Evolutionary conservation across 2,888 invertebrate species (phyloP), one percentile per base, ranked within the genome.

Genomic region (Hedya salicella): DNA sequence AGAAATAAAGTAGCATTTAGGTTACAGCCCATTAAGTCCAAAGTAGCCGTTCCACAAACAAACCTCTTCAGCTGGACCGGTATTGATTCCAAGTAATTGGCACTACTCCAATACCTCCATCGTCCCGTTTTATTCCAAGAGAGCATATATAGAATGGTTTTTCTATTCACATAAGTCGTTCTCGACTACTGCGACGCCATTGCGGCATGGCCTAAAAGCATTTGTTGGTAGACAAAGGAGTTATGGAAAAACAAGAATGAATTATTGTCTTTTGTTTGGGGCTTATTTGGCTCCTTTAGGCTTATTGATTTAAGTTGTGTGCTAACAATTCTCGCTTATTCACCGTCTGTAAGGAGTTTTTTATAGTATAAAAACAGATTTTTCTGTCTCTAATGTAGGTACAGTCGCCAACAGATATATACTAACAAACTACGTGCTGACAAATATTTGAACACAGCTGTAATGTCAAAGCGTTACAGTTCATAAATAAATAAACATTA

Each of bases 11-110:
- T 14, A 32, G 44, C 44, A n/a, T 48, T 48, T 13, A 57, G 44
- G n/a, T 46, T n/a, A 44, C 44, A 46, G 9, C 1, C 46, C 57
- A 57, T 46, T 46, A 57, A 9, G 17, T 11, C 6, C 52, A 16
- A 32, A 57, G 32, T 46, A 44, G 52, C 46, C 44, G 32, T 14
- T 56, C 46, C 57, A 46, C 42, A 56, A 56, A 44, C 56, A 56
- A 48, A 2, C 42, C 32, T 36, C 17, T 36, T n/a, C 46, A 46
- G 46, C 52, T 36, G 53, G 53, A 53, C 62, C 46, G 21, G 59
- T 64, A 66, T 66, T 66, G 66, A 66, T 61, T 66, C 9, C 4
- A 56, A 40, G 48, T 53, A 44, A 66, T 49, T 66, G 61, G 66
- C 66, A 19, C 53, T 14, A 44, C 5, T 53, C 66, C 66, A 66